Conservation (phyloP, 2,888 invertebrate species). For the Dascillus cervinus region DNA sequence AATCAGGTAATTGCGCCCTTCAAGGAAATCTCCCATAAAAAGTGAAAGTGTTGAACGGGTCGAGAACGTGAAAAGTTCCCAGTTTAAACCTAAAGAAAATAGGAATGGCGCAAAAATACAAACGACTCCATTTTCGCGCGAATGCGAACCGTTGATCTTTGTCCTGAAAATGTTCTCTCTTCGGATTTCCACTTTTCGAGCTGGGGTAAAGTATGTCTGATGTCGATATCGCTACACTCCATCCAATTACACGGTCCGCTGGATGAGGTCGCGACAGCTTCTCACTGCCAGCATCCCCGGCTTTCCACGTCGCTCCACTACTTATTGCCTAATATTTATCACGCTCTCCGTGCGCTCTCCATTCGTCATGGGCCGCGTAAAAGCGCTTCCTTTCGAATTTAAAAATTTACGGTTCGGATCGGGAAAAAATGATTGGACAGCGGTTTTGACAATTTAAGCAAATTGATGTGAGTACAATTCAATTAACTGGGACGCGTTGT, state of each 20-base stretch:
- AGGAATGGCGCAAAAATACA: too few relatives aligned
- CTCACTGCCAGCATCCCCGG: constrained; percentile 32
- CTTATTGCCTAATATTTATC: constrained; percentile 39
- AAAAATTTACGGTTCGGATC: too few relatives aligned
- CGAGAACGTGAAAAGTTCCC: too few relatives aligned
- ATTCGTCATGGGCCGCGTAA: background rate
- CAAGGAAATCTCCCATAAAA: too few relatives aligned
- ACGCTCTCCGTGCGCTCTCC: constrained; percentile 20
- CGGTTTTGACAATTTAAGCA: too few relatives aligned
- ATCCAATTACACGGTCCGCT: constrained; percentile 41
- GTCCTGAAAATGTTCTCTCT: constrained; percentile 20
- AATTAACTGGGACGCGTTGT: too few relatives aligned
- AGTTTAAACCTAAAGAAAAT: too few relatives aligned
- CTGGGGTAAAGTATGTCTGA: constrained; percentile 18
- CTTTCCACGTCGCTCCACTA: constrained; percentile 34
- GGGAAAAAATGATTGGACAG: too few relatives aligned
- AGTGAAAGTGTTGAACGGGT: too few relatives aligned
- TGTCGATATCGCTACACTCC: constrained; percentile 35
- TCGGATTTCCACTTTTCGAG: constrained; percentile 20
- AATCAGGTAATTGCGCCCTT: too few relatives aligned
- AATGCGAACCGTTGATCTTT: constrained; percentile 18
- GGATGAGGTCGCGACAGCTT: constrained; percentile 41
- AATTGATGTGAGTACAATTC: too few relatives aligned
- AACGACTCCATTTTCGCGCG: constrained; percentile 12
- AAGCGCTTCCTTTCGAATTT: constrained; percentile 1